These are phyloP conservation scores for Cotesia glomerata DNA, from an alignment of 1,140 invertebrate species.

Conservation along the genomic window DNA sequence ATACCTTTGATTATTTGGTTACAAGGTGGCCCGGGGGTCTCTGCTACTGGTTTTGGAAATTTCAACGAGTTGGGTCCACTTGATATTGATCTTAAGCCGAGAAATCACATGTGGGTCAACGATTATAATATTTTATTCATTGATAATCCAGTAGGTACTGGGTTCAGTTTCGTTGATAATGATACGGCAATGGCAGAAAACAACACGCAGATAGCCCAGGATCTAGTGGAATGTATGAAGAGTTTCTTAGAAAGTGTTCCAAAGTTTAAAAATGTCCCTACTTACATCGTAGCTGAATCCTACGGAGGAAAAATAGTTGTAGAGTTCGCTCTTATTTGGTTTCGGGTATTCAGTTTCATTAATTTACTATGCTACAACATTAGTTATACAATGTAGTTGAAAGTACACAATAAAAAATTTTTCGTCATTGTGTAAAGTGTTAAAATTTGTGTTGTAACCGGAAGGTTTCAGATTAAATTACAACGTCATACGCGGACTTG, in stretches of 20 bases:
- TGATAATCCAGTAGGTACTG: slow-evolving; percentile 87
- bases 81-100: slow-evolving; percentile 68
- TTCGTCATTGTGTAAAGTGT: too few species aligned
- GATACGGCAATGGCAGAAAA: slow-evolving; percentile 68
- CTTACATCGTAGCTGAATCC: too few species aligned
- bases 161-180: slow-evolving; percentile 81
- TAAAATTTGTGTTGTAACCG: too few species aligned
- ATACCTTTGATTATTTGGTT: slow-evolving; percentile 80
- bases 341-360: neutral
- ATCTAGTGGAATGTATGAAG: slow-evolving; percentile 75
- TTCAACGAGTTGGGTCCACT: slow-evolving; percentile 79
- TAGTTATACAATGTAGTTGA: too few species aligned
- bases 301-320: neutral
- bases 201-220: slow-evolving; percentile 66
- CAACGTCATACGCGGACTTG: too few species aligned
- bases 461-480: too few species aligned
- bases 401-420: too few species aligned
- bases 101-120: slow-evolving; percentile 79
- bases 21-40: slow-evolving; percentile 78
- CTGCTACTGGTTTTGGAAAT: slow-evolving; percentile 79
- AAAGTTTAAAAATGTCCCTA: too few species aligned
- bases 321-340: neutral
- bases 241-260: slow-evolving; percentile 38
- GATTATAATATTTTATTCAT: slow-evolving; percentile 83
- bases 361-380: too few species aligned